Conservation (phyloP, 1,140 invertebrate genomes). For the Heliconius nattereri region DNA sequence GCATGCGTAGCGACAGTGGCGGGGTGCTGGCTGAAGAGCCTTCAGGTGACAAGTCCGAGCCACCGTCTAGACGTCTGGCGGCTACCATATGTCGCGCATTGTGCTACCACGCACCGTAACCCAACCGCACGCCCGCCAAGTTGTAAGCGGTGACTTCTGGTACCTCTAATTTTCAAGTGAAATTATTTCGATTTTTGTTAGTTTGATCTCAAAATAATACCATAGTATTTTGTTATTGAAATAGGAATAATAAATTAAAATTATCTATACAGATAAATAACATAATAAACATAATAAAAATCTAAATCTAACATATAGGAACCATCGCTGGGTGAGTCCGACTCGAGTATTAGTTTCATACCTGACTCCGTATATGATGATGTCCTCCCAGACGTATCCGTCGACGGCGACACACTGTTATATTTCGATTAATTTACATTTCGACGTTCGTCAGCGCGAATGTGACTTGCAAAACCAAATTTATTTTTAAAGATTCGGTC, state of each 20-base stretch:
- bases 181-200: neutral
- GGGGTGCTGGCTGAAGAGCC: constrained; percentile 55
- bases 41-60: constrained; percentile 59
- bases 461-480: too few species aligned
- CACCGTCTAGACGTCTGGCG: constrained; percentile 70
- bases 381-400: too few species aligned
- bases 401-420: too few species aligned
- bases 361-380: too few species aligned
- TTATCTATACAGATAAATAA: neutral
- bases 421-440: too few species aligned
- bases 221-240: neutral
- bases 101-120: neutral
- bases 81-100: constrained; percentile 54
- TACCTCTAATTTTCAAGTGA: neutral
- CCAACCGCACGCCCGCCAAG: neutral
- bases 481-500: too few species aligned
- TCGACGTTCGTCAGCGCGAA: too few species aligned
- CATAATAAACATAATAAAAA: too few species aligned
- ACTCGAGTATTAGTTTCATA: too few species aligned
- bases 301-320: too few species aligned
- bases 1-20: constrained; percentile 24
- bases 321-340: too few species aligned
- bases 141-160: neutral
- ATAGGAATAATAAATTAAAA: neutral
- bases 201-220: neutral